Evolutionary conservation across 1,140 invertebrate species (phyloP).

Genomic region (Aphis gossypii): DNA sequence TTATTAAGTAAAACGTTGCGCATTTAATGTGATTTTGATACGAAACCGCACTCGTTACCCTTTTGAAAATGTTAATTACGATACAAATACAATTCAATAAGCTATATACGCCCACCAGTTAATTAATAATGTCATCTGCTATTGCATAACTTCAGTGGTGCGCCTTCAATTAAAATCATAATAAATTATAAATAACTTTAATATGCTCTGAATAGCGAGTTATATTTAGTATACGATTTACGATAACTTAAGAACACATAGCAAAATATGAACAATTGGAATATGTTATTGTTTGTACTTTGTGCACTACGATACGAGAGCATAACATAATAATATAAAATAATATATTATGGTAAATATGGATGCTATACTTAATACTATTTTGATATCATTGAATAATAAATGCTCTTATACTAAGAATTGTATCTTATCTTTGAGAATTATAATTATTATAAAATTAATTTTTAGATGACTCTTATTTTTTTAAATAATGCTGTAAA

Average conservation of each 20-base stretch:
- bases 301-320: no score
- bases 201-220: neutral
- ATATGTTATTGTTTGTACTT: no score
- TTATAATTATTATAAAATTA: no score
- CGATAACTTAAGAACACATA: neutral
- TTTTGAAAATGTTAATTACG: neutral
- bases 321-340: no score
- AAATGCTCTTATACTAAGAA: no score
- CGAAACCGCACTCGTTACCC: neutral
- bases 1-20: neutral
- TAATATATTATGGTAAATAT: no score
- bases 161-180: neutral
- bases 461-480: no score
- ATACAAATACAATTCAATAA: neutral
- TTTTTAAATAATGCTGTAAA: no score
- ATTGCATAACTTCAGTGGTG: neutral
- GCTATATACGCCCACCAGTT: neutral
- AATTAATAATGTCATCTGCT: slow-evolving; percentile 2
- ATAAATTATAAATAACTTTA: neutral
- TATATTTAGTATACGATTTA: neutral
- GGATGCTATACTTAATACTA: no score
- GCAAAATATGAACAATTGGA: no score
- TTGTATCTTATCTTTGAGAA: no score
- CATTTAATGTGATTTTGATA: neutral
- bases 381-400: no score